phyloP scores from a whole-genome alignment of 2,797 vertebrate genomes.

The Brotula barbata region DNA sequence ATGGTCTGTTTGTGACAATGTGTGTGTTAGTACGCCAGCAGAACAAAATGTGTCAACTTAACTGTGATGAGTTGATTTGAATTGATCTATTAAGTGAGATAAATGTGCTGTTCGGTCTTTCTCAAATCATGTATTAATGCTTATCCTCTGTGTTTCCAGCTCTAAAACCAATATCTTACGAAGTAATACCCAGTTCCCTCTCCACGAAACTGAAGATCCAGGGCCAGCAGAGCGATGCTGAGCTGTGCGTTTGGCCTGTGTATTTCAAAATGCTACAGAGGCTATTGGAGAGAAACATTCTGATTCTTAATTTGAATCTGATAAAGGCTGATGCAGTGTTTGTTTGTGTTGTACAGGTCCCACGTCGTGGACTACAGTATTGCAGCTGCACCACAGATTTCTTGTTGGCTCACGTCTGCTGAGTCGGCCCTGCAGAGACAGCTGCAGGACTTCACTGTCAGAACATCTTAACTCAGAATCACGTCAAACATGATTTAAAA shows the following conservation, averaged over 20 bases:
- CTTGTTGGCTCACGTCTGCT: slow-evolving; percentile 62
- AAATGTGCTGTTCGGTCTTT: not conserved
- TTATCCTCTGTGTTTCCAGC: slow-evolving; percentile 50
- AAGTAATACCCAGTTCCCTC: slow-evolving; percentile 37
- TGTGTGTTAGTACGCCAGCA: no score
- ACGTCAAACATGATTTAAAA: not conserved
- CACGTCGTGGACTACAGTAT: slow-evolving; percentile 55
- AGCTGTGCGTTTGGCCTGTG: slow-evolving; percentile 42
- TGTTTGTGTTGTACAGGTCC: slow-evolving; percentile 35
- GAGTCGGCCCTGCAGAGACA: slow-evolving; percentile 54
- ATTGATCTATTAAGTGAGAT: not conserved
- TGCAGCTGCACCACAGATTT: not conserved
- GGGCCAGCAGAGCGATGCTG: slow-evolving; percentile 39
- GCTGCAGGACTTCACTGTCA: slow-evolving; percentile 51
- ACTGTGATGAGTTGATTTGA: not conserved
- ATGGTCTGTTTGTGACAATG: no score
- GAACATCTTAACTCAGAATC: slow-evolving; percentile 48
- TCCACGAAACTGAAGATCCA: slow-evolving; percentile 57
- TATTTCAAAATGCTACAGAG: not conserved
- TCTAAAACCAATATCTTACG: slow-evolving; percentile 48
- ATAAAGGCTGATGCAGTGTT: not conserved
- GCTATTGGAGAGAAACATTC: no score
- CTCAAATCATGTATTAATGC: not conserved
- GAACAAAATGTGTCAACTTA: no score
- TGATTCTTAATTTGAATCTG: not conserved